Evolutionary conservation across 2,113 vertebrate genomes (phyloP).

Genomic region (Podarcis raffonei): DNA sequence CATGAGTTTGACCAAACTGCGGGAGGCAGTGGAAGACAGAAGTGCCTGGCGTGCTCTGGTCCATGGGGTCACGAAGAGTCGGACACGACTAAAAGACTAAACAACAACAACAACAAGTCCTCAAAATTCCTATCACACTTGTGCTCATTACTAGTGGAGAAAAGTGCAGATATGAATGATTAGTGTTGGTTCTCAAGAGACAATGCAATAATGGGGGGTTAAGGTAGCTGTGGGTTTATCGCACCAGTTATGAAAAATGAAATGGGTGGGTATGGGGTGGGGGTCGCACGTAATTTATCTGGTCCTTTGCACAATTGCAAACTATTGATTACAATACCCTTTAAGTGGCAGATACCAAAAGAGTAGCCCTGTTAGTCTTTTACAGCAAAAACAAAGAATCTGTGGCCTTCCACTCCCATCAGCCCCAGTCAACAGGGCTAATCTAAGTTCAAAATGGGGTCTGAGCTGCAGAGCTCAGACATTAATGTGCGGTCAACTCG

Average conservation of each 20-base stretch:
- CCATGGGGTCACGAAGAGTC: too few relatives aligned
- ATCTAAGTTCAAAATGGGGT: neutral
- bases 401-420: neutral
- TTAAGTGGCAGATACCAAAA: neutral
- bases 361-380: neutral
- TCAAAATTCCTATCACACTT: too few relatives aligned
- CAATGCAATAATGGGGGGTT: neutral
- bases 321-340: neutral
- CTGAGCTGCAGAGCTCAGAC: neutral
- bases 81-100: too few relatives aligned
- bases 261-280: too few relatives aligned
- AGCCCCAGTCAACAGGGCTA: neutral
- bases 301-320: neutral
- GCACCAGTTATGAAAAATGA: neutral
- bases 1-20: too few relatives aligned
- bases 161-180: neutral
- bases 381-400: neutral
- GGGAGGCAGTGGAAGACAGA: too few relatives aligned
- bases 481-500: too few relatives aligned
- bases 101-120: too few relatives aligned
- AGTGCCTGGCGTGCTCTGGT: too few relatives aligned
- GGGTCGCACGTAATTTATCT: neutral
- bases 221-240: neutral
- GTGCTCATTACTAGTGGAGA: neutral
- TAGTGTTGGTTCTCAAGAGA: neutral